Base-by-base conservation (phyloP, 1,140 invertebrate species). In the Aporrectodea caliginosa region DNA sequence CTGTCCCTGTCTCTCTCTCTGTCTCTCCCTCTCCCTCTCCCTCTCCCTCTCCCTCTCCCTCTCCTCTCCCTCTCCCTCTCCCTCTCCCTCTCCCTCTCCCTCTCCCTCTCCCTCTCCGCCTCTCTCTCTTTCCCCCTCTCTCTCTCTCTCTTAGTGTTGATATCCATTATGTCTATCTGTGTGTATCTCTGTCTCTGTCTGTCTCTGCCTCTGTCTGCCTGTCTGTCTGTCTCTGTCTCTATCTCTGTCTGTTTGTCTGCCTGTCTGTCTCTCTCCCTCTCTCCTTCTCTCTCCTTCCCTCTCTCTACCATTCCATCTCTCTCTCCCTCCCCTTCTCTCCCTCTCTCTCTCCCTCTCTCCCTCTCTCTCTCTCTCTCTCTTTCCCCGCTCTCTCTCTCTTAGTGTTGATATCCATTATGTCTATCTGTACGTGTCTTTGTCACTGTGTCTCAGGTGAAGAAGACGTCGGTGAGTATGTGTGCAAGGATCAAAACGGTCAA, bases 1-100 rank as follows among this genome's bases (percentile, higher is more conserved):
- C 33, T 79, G 32, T 81, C 77, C 78, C 71, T 73, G 32, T 79
- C 68, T 79, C 58, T 81, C 77, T 81, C 35, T 73, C 32, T 73
- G 58, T 73, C 35, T 43, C 75, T 31, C 70, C 12, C 75, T 31
- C 69, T n/a, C 71, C 30, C 1, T 14, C 6, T 78, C 34, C 27
- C 43, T 31, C 30, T 79, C 72, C 22, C 58, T 35, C 71, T 29
- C 31, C 33, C 1, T 14, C 2, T 58, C 35, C 69, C 33, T 76
- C 71, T 30, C 35, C 31, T n/a, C 73, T 71, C 77, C 72, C 43
- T 58, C 22, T 58, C 6, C 6, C 6, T 58, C 43, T 58, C 43
- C 22, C 43, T 58, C 6, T 58, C 0, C 1, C 69, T 35, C 76
- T 79, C 58, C 16, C 69, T 34, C 68, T 72, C 34, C 27, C 69